phyloP scores from a whole-genome alignment of 2,797 vertebrate genomes.

The Chromis chromis region DNA sequence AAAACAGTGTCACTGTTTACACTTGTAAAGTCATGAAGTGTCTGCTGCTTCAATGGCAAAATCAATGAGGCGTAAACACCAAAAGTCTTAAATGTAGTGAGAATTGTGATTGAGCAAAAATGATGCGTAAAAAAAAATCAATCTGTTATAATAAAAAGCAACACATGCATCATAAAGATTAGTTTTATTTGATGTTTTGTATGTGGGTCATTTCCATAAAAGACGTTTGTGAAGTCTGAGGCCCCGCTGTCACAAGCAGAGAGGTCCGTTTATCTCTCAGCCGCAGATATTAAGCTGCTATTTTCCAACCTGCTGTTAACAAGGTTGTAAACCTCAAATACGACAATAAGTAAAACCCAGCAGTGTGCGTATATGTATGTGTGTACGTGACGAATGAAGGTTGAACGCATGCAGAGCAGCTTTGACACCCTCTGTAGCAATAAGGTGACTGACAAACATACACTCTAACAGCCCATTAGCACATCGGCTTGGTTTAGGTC shows the following conservation, averaged over 20 bases:
- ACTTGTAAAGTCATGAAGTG: conserved; percentile 11
- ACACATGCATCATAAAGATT: conserved; percentile 63
- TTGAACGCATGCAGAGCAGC: conserved; percentile 5
- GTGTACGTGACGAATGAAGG: conserved; percentile 1
- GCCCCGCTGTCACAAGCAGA: conserved; percentile 26
- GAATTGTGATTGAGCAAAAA: conserved; percentile 1
- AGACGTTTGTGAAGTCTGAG: conserved; percentile 26
- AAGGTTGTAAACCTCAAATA: conserved; percentile 62
- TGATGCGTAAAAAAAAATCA: conserved; percentile 26
- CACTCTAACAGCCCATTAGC: conserved; percentile 40
- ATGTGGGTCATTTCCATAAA: conserved; percentile 42
- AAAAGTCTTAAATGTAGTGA: conserved; percentile 18
- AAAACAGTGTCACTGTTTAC: background rate
- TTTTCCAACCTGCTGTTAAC: conserved; percentile 61
- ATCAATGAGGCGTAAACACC: conserved; percentile 16
- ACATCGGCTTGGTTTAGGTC: conserved; percentile 17
- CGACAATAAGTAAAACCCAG: conserved; percentile 34
- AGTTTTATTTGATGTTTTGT: conserved; percentile 48
- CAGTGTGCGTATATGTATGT: conserved; percentile 22
- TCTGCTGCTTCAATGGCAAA: conserved; percentile 1
- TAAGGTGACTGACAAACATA: conserved; percentile 32
- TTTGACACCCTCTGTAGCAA: conserved; percentile 23
- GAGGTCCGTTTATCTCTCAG: conserved; percentile 56
- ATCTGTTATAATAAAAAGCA: conserved; percentile 29
- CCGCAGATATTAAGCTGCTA: conserved; percentile 61